Base-by-base conservation (phyloP, 1,140 invertebrate species). In the Lutraria rhynchaena region DNA sequence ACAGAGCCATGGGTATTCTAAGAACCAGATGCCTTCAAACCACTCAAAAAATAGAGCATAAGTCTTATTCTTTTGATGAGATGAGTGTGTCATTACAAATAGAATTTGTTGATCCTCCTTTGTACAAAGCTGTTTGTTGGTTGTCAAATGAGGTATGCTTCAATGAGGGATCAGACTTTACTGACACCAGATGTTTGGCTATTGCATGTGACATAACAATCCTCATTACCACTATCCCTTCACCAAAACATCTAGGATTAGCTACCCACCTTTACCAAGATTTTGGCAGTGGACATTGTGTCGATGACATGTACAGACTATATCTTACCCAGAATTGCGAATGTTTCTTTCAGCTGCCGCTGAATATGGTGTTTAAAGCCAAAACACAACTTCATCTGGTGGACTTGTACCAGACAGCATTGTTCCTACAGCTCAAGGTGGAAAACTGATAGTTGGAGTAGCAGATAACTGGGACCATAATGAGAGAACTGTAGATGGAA, bases 391-490 rank as follows among this genome's bases (percentile, higher is more conserved):
- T 46, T 13, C 22, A 58, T 33, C 60, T 57, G 55, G 58, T 60
- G 58, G 29, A 19, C 19, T 63, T 7, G 46, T 70, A 15, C 77
- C 75, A 57, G n/a, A 22, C 4, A n/a, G n/a, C n/a, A 22, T 80
- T 55, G n/a, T n/a, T 3, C 51, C 49, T 11, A 58, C 3, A 27
- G n/a, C 19, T 35, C 1, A 37, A 35, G 27, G 63, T 41, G 65
- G 77, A 11, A 9, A 51, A 13, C 17, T 81, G 3, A 33, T 81
- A 9, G 33, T 81, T 7, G 78, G 35, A 5, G 65, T 31, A 37
- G 78, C 78, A 19, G 65, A 73, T 44, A 81, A 61, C n/a, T 81
- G 65, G 65, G 77, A 81, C 29, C 77, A 70, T 51, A 81, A 73
- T 61, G 78, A 81, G 49, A 71, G 29, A 5, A 81, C 78, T 24